Conservation (phyloP, 1,140 invertebrate genomes). For the Ectropis grisescens region DNA sequence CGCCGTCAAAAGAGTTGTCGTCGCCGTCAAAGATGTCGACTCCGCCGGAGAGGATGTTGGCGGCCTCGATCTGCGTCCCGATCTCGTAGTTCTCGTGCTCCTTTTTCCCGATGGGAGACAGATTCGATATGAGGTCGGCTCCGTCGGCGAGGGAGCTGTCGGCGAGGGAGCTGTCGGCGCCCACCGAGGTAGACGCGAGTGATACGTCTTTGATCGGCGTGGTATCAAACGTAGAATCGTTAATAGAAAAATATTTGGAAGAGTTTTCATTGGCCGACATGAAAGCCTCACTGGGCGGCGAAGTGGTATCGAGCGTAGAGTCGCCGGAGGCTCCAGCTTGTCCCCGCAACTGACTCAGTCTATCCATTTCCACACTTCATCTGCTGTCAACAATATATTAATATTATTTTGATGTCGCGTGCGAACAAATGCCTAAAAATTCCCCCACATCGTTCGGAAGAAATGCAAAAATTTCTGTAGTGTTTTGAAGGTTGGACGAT, state of each 20-base stretch:
- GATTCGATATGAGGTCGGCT: slow-evolving; percentile 32
- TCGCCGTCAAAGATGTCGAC: slow-evolving; percentile 67
- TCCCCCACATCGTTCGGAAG: slow-evolving; percentile 5
- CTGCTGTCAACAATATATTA: slow-evolving; percentile 45
- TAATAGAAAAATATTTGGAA: slow-evolving; percentile 61
- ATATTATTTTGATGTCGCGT: slow-evolving; percentile 6
- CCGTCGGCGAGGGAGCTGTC: slow-evolving; percentile 21
- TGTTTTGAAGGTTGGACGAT: slow-evolving; percentile 47
- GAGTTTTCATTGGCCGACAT: slow-evolving; percentile 58
- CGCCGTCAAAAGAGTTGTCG: slow-evolving; percentile 64
- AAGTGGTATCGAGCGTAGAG: slow-evolving; percentile 46
- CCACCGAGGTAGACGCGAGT: slow-evolving; percentile 12
- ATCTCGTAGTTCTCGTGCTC: slow-evolving; percentile 50
- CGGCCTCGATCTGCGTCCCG: slow-evolving; percentile 57
- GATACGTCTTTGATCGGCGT: slow-evolving; percentile 40
- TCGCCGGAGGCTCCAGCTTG: slow-evolving; percentile 42
- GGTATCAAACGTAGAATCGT: slow-evolving; percentile 48
- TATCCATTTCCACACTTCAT: slow-evolving; percentile 66
- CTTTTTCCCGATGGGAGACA: slow-evolving; percentile 50
- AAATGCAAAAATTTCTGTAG: slow-evolving; percentile 21
- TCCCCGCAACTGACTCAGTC: slow-evolving; percentile 50
- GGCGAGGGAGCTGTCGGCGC: slow-evolving; percentile 21
- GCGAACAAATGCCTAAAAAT: slow-evolving; percentile 4
- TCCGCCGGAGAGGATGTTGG: slow-evolving; percentile 60
- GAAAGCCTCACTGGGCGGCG: slow-evolving; percentile 43